A percentile compares a stretch with the other conserved stretches of the same genome.
Conservation (phyloP, 1,140 invertebrate genomes). For the Psilanteris sp. region DNA sequence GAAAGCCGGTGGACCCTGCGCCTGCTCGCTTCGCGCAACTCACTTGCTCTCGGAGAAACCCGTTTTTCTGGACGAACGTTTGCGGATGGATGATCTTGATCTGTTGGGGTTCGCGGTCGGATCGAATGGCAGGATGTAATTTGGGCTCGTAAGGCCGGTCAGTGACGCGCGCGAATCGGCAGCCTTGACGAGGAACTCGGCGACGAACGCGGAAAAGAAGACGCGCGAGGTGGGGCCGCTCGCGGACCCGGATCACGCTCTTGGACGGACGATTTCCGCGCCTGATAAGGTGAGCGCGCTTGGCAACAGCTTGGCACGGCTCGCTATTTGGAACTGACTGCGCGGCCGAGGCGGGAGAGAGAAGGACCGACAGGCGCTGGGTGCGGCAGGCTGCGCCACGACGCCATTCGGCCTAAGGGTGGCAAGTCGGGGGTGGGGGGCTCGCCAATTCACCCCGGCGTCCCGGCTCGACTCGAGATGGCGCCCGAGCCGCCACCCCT, state of each 20-base stretch:
- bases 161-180: constrained; percentile 2
- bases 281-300: constrained; percentile 57
- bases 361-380: constrained; percentile 70
- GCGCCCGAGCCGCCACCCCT: constrained; percentile 6
- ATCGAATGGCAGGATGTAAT: constrained; percentile 17
- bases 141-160: constrained; percentile 21
- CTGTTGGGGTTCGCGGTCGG: neutral
- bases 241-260: constrained; percentile 13
- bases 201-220: constrained; percentile 5
- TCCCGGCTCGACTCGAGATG: constrained; percentile 21
- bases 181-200: constrained; percentile 6
- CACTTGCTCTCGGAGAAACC: constrained; percentile 20
- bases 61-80: constrained; percentile 26
- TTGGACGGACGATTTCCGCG: constrained; percentile 42
- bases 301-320: constrained; percentile 69
- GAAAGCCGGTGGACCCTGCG: constrained; percentile 22
- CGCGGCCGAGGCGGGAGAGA: constrained; percentile 4
- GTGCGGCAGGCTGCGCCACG: constrained; percentile 76
- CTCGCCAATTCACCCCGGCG: too few species aligned
- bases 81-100: constrained; percentile 30
- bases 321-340: constrained; percentile 38
- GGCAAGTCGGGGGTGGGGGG: too few species aligned
- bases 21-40: constrained; percentile 16
- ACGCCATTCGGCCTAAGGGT: constrained; percentile 67
- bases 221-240: neutral